Base-by-base conservation (phyloP, 2,797 vertebrate species). In the Falco peregrinus region DNA sequence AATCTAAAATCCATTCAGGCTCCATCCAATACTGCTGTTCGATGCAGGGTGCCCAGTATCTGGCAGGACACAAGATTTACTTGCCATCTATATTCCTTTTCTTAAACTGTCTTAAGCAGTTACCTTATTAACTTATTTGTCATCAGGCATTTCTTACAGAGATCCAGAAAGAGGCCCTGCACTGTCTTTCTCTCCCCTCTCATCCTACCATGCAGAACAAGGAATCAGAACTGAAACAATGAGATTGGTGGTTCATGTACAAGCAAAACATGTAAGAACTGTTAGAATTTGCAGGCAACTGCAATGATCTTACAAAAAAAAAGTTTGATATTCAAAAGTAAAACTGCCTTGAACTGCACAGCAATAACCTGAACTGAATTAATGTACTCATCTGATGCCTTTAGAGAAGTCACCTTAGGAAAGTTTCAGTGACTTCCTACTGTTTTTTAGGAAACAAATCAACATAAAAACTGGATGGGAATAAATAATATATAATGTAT, bases 161-260 rank as follows among this genome's bases (percentile, higher is more conserved):
- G 28, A 83, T 16, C n/a, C 8, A 12, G 41, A 82, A 79, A 92
- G 39, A 57, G 15, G 15, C 4, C 24, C 18, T 29, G 35, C 5
- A 61, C 12, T 1, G 0, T 5, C 10, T 56, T 14, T 31, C 59
- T 61, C 24, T 22, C 7, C 8, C 2, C 2, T 1, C 7, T 13
- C 5, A 54, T 5, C 3, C 8, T 11, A 9, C 10, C 6, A 2
- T 5, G 21, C 26, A 63, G n/a, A 57, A 43, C 10, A 53, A 64
- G 6, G 24, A 87, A 45, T 64, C 16, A n/a, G 41, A 91, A 77
- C 13, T 10, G 16, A 50, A 78, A 71, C 28, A 24, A 25, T 19
- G 5, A 61, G 9, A 68, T 13, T 6, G 10, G 33, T 61, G 25
- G 14, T 14, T 79, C 64, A 47, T 2, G 4, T 11, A 73, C 1